Percentiles rank a stretch among this genome's conserved stretches.
phyloP scores from a whole-genome alignment of 92 coral and sea anemone species.

The Epizoanthus fatuus region DNA sequence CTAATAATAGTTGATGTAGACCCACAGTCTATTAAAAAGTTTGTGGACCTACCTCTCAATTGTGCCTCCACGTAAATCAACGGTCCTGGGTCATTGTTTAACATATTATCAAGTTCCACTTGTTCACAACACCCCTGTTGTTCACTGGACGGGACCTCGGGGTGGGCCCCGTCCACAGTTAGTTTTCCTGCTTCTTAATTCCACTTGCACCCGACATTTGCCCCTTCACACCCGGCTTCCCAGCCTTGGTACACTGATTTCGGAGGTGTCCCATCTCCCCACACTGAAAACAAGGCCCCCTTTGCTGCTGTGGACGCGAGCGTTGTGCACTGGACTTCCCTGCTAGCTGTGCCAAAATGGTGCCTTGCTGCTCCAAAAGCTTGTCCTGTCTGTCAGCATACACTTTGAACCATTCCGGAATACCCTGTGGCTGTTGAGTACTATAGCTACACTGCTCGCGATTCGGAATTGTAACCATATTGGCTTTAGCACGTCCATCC shows the following conservation, averaged over 20 bases:
- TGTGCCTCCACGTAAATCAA: constrained; percentile 7
- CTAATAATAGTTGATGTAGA: constrained; percentile 19
- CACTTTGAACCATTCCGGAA: constrained; percentile 2
- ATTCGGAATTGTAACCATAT: no score
- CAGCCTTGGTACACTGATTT: constrained; percentile 2
- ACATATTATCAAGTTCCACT: background rate
- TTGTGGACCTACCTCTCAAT: constrained; percentile 7
- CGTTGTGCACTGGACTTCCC: background rate
- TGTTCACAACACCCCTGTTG: background rate
- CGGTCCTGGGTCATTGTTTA: constrained; percentile 13
- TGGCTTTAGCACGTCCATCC: no score
- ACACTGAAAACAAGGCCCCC: constrained; percentile 5
- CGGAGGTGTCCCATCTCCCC: constrained; percentile 7
- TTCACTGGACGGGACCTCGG: constrained; percentile 13
- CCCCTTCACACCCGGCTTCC: no score
- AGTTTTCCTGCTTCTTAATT: constrained; percentile 1
- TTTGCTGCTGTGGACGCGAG: background rate
- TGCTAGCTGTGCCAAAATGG: background rate
- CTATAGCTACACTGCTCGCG: background rate
- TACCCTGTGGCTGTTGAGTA: background rate
- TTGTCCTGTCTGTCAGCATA: constrained; percentile 3
- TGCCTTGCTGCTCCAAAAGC: constrained; percentile 3
- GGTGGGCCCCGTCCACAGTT: constrained; percentile 20
- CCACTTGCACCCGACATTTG: no score
- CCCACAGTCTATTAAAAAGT: constrained; percentile 24